A percentile compares a stretch with the other conserved stretches of the same genome.
phyloP scores from a whole-genome alignment of 2,888 invertebrate genomes.

The Callosobruchus maculatus region DNA sequence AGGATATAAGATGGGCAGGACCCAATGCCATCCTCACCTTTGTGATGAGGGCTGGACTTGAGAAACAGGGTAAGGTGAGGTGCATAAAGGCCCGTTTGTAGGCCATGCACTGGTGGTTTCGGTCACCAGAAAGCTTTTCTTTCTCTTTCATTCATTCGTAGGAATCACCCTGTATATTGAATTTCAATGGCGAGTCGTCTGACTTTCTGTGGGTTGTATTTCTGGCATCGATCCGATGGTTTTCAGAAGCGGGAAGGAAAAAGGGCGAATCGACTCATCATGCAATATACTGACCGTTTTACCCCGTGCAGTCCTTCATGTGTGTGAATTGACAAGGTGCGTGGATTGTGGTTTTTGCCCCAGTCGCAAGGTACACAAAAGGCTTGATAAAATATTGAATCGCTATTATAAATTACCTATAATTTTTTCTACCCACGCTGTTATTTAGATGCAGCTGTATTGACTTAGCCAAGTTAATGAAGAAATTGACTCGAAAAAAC shows the following conservation, averaged over 20 bases:
- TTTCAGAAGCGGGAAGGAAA: slow-evolving; percentile 21
- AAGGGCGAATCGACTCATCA: background rate
- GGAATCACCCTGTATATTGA: background rate
- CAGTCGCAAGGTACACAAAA: background rate
- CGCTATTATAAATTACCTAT: background rate
- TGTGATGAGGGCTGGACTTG: no score
- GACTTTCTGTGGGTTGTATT: background rate
- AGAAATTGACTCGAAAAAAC: no score
- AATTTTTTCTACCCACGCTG: background rate
- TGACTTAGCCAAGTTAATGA: no score
- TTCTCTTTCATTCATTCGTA: slow-evolving; percentile 33
- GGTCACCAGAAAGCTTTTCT: slow-evolving; percentile 15
- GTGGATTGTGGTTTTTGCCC: background rate
- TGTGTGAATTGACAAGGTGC: background rate
- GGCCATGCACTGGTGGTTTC: no score
- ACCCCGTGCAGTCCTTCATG: background rate
- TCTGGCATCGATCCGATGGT: slow-evolving; percentile 26
- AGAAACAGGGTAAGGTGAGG: no score
- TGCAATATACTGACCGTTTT: background rate
- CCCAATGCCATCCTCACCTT: no score
- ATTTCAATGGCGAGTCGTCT: background rate
- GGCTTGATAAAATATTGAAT: background rate
- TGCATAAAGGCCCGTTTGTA: no score
- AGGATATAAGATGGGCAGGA: no score
- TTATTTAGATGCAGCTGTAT: background rate